Percentiles rank a stretch among this genome's conserved stretches.
phyloP scores from a whole-genome alignment of 1,140 invertebrate genomes.

The Oncopodura yosiiana region DNA sequence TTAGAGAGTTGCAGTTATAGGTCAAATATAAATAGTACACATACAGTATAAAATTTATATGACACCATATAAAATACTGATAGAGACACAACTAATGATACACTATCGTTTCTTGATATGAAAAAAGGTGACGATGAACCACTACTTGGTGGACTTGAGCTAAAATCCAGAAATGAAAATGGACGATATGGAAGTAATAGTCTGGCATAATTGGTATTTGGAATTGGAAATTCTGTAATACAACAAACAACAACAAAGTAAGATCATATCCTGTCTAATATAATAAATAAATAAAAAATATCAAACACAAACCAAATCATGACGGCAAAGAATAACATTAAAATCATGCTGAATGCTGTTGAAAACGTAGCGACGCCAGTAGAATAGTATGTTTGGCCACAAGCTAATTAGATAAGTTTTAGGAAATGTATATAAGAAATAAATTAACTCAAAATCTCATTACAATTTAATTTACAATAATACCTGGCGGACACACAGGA shows the following conservation, averaged over 20 bases:
- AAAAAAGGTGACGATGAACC: no score
- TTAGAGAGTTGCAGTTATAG: no score
- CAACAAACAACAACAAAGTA: conserved; percentile 1
- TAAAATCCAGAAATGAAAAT: conserved; percentile 28
- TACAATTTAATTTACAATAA: no score
- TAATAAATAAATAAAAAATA: conserved; percentile 22
- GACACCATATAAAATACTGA: no score
- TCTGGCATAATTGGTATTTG: conserved; percentile 16
- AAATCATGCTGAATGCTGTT: conserved; percentile 38
- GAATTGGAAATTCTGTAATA: conserved; percentile 16
- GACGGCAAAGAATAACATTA: conserved; percentile 41
- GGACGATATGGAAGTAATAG: conserved; percentile 18
- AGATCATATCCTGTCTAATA: neutral
- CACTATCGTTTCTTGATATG: no score
- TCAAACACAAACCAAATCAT: conserved; percentile 34
- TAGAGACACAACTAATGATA: no score
- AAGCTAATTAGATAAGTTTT: no score
- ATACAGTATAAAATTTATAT: no score
- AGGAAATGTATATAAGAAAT: no score
- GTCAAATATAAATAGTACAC: no score
- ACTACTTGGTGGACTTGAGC: no score
- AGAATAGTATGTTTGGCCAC: conserved; percentile 53
- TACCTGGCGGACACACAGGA: conserved; percentile 81
- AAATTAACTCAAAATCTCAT: no score
- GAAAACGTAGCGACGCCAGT: conserved; percentile 47